Evolutionary conservation across 53 echinoderm and acorn worm species (phyloP).

Genomic region (Patiria pectinifera): DNA sequence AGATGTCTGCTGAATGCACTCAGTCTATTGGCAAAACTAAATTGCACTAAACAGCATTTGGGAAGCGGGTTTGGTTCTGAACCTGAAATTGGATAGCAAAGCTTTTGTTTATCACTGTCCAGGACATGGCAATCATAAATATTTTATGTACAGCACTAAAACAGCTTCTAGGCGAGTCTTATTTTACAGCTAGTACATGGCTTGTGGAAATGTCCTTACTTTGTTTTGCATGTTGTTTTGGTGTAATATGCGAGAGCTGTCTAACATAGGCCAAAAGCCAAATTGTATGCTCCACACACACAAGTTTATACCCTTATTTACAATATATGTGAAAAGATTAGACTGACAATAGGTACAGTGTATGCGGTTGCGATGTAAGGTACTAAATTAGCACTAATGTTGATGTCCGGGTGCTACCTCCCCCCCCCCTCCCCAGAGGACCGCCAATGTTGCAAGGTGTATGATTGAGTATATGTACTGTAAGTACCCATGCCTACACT

Average conservation of each 20-base stretch:
- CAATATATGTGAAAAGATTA: too few species aligned
- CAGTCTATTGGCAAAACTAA: background rate
- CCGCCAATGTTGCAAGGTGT: too few species aligned
- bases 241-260: too few species aligned
- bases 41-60: background rate
- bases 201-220: background rate
- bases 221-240: background rate
- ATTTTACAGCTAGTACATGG: slow-evolving; percentile 37
- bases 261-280: too few species aligned
- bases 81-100: background rate
- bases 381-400: background rate
- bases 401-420: too few species aligned
- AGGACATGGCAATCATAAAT: slow-evolving; percentile 49
- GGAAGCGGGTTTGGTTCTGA: background rate
- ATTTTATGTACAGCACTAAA: slow-evolving; percentile 50
- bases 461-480: too few species aligned
- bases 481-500: too few species aligned
- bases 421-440: too few species aligned
- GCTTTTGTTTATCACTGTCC: background rate
- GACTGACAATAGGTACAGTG: too few species aligned
- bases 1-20: too few species aligned
- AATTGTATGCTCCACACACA: background rate
- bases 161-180: background rate
- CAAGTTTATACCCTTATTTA: background rate
- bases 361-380: background rate